Base-by-base conservation (phyloP, 1,140 invertebrate species). In the Conus ventricosus region DNA sequence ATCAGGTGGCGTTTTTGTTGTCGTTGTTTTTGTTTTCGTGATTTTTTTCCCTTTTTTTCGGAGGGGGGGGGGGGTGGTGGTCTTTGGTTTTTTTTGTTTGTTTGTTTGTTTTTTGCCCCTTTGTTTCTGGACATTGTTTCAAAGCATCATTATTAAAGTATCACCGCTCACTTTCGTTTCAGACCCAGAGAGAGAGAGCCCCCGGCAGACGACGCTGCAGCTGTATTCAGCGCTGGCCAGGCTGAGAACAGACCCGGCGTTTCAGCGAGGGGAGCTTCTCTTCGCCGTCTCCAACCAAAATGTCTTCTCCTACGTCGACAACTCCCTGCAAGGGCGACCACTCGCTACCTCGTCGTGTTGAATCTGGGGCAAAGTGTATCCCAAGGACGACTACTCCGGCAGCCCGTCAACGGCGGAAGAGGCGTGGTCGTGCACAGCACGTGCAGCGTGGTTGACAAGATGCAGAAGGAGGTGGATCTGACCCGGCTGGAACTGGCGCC, bases 261-360 rank as follows among this genome's bases (percentile, higher is more conserved):
- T 92, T 85, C 89, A 89, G 80, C 85, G 88, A 75, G 84, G 90
- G 5, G 60, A 90, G 25, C 87, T 92, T 15, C 25, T 86, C 15
- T 89, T 89, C 78, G 67, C 85, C 7, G 63, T 90, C 17, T 87
- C 87, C 78, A 89, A 91, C 53, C 88, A 91, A 27, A 90, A 91
- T 27, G 82, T 91, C 15, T 88, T 92, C 39, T 91, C 92, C 15
- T 92, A 88, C 57, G 82, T 89, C 82, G 84, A 71, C 27, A 87
- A 82, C 11, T 86, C 63, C 27, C 87, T 23, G 39, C 60, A 13
- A 84, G 63, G 83, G n/a, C 13, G 25, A n/a, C 67, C 7, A 51
- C 25, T 0, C 81, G 86, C 4, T 91, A 91, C 86, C 88, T 91
- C 2, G 85, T 91, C 51, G 87, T 76, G 51, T 83, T 91, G 25